phyloP scores from a whole-genome alignment of 2,113 vertebrate genomes.

The Pseudopipra pipra region DNA sequence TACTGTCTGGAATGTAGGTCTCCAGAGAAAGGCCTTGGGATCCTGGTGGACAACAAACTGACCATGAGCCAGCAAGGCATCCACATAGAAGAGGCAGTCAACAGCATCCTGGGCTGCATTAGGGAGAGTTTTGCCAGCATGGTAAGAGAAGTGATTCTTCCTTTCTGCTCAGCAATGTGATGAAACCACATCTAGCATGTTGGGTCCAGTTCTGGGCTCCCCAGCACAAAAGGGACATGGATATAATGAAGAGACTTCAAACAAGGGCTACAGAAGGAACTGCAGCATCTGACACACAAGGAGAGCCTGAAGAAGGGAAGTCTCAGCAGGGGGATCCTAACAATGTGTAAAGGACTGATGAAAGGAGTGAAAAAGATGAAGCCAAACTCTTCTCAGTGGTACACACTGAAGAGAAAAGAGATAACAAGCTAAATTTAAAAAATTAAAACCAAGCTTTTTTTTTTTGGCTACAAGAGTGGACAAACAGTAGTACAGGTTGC shows the following conservation, averaged over 20 bases:
- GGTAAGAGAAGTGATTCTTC: not conserved
- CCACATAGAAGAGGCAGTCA: not conserved
- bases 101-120: not conserved
- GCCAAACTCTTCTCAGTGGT: not conserved
- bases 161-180: not conserved
- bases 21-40: not conserved
- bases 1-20: not conserved
- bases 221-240: not conserved
- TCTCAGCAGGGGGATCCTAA: not conserved
- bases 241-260: not conserved
- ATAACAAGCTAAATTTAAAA: not conserved
- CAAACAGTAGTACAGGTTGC: not conserved
- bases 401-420: not conserved
- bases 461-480: not conserved
- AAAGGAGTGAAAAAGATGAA: not conserved
- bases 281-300: not conserved
- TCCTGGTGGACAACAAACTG: not conserved
- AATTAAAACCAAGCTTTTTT: not conserved
- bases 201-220: not conserved
- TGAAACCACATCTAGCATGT: too few species aligned
- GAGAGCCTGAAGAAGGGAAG: not conserved
- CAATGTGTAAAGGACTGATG: not conserved
- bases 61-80: not conserved
- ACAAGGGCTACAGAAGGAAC: not conserved
- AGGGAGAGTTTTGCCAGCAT: not conserved